These are phyloP conservation scores for Opisthograptis luteolata DNA, from an alignment of 2,888 invertebrate genomes.

Conservation along the genomic window DNA sequence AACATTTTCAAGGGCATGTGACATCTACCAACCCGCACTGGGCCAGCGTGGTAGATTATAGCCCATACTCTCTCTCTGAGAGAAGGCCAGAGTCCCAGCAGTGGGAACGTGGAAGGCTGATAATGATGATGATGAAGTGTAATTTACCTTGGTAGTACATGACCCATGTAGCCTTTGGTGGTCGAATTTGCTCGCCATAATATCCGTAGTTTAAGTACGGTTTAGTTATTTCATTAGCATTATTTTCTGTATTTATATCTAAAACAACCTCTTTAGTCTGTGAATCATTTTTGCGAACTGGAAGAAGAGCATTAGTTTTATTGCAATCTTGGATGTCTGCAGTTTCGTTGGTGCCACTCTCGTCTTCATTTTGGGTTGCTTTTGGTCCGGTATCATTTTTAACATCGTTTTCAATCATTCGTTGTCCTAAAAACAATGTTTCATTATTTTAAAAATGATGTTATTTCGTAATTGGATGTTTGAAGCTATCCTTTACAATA, in stretches of 20 bases:
- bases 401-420: constrained; percentile 3
- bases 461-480: not conserved
- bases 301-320: constrained; percentile 16
- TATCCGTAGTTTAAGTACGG: constrained; percentile 5
- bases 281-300: constrained; percentile 10
- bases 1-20: no score
- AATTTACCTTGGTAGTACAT: constrained; percentile 14
- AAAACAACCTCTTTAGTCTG: constrained; percentile 16
- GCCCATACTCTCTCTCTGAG: no score
- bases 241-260: constrained; percentile 17
- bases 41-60: no score
- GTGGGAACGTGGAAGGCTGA: no score
- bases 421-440: not conserved
- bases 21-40: no score
- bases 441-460: not conserved
- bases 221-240: not conserved
- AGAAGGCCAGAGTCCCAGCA: no score
- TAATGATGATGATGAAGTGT: no score
- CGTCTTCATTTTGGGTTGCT: not conserved
- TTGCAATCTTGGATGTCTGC: constrained; percentile 4
- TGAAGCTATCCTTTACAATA: no score
- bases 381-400: not conserved
- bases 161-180: constrained; percentile 17
- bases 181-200: constrained; percentile 3
- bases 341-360: constrained; percentile 13